Evolutionary conservation across 2,797 vertebrate species (phyloP).

Genomic region (Botia almorhae): DNA sequence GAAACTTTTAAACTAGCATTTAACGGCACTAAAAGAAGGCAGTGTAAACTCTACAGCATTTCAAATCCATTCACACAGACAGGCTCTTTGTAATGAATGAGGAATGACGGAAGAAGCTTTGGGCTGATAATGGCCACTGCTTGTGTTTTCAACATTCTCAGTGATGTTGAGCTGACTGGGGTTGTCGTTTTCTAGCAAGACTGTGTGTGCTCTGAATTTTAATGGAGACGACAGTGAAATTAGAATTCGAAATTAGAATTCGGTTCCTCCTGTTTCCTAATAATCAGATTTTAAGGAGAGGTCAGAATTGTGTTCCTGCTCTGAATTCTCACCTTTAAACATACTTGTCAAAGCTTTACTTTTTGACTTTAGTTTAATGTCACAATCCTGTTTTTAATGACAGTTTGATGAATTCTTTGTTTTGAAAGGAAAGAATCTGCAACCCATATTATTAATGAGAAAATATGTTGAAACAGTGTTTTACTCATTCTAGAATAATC

Average conservation of each 20-base stretch:
- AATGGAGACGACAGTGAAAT: constrained; percentile 30
- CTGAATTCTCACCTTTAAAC: neutral
- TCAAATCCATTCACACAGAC: neutral
- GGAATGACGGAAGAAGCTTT: constrained; percentile 1
- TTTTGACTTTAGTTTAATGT: neutral
- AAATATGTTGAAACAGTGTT: constrained; percentile 33
- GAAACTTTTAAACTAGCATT: neutral
- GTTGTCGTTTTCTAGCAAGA: constrained; percentile 41
- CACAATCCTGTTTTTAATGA: neutral
- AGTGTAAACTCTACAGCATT: neutral
- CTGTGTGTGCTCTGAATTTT: constrained; percentile 52
- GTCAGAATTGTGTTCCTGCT: neutral
- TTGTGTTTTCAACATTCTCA: constrained; percentile 40
- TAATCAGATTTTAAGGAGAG: constrained; percentile 19
- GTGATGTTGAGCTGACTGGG: constrained; percentile 37
- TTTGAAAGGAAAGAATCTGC: neutral
- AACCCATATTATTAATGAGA: neutral
- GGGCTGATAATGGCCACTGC: constrained; percentile 30
- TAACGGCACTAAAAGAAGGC: neutral
- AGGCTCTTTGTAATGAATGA: constrained; percentile 1
- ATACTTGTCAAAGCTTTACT: neutral
- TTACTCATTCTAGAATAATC: neutral
- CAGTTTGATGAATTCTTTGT: neutral
- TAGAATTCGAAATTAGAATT: neutral
- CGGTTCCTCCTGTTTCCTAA: neutral